Evolutionary conservation across 1,140 invertebrate species (phyloP), one percentile per base, ranked within the genome.

Genomic region (Grapholita molesta): DNA sequence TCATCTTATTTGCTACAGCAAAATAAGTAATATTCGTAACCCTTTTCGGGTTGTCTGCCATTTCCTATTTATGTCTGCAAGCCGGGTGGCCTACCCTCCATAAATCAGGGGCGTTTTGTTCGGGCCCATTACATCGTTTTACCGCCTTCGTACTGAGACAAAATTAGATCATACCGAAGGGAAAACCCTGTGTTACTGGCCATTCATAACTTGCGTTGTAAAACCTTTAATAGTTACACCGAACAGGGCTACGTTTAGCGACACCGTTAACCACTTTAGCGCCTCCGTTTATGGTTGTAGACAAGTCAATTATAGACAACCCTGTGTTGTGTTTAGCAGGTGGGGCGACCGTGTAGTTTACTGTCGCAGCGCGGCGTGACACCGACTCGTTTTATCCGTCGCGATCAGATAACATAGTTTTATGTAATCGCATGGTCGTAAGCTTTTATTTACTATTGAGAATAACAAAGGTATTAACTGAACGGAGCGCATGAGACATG

Each of bases 81-180:
- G 79, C 77, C 74, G 78, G 80, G 83, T 84, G 79, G 78, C 76
- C 68, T 73, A 78, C 70, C 79, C 82, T 77, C 82, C 73, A 85
- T 87, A 87, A 85, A 87, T 87, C 85, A 85, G 83, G 73, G 76
- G 74, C 79, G 78, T 86, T 86, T 86, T 85, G 81, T 86, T 86
- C 82, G 74, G 78, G 76, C 80, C 83, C 82, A 86, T 88, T 85
- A 86, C 84, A 76, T 70, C 81, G 80, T 84, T 88, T 84, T 88
- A 88, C 83, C 84, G 82, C 84, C 82, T 85, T 83, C 76, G 77
- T 83, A 83, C 82, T 82, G 83, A 82, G 79, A 85, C 81, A 84
- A 85, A 88, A 85, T 88, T 86, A 84, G 83, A 84, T 85, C 80
- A 85, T 84, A 80, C 82, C 78, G 71, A 79, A 80, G 80, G 83